Evolutionary conservation across 2,888 invertebrate species (phyloP).

Genomic region (Criorhina ranunculi): DNA sequence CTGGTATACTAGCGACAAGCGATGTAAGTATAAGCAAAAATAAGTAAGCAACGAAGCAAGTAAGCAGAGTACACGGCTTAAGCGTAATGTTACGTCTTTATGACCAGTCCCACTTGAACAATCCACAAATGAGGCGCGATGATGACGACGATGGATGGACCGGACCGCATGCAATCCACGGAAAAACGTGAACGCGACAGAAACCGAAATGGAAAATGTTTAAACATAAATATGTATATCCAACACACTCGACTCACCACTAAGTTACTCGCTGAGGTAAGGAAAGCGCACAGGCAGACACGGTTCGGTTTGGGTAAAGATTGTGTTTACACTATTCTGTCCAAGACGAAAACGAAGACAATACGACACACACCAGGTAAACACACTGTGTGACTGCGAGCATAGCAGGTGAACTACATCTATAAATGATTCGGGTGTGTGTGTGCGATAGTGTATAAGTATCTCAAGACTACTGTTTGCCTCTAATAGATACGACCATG

Average conservation of each 20-base stretch:
- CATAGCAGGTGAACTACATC: conserved; percentile 31
- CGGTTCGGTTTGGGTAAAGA: neutral
- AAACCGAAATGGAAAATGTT: conserved; percentile 62
- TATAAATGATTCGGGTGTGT: conserved; percentile 5
- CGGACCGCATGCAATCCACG: conserved; percentile 67
- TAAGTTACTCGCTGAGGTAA: neutral
- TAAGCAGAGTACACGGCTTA: conserved; percentile 63
- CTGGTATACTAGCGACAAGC: conserved; percentile 45
- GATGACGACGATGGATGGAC: conserved; percentile 58
- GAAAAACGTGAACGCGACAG: conserved; percentile 65
- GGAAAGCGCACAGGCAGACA: conserved; percentile 12
- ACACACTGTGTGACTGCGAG: neutral
- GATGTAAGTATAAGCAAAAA: conserved; percentile 58
- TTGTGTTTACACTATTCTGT: conserved; percentile 55
- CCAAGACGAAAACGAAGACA: conserved; percentile 44
- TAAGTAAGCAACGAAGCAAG: conserved; percentile 61
- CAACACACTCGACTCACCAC: conserved; percentile 29
- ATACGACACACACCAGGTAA: conserved; percentile 48
- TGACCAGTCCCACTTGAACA: conserved; percentile 57
- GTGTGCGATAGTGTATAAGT: neutral
- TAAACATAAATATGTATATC: conserved; percentile 25
- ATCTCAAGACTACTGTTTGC: conserved; percentile 36
- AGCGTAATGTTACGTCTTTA: conserved; percentile 74
- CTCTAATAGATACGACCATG: conserved; percentile 19
- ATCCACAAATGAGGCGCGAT: conserved; percentile 49